A percentile compares a stretch with the other conserved stretches of the same genome.
phyloP scores from a whole-genome alignment of 2,888 invertebrate genomes.

The Dicycla oo region DNA sequence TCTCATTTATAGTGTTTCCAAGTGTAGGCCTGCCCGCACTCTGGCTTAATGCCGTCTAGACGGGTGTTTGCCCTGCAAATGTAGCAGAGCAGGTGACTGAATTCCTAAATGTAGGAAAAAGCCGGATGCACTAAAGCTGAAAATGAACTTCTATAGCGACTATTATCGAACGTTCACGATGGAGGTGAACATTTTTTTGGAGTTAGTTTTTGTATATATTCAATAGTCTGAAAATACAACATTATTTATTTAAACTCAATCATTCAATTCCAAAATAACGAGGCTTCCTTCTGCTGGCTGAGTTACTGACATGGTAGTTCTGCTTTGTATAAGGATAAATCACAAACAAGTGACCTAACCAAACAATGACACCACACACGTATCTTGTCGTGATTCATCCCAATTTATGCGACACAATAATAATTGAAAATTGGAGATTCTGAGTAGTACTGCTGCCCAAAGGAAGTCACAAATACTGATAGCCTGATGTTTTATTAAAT shows the following conservation, averaged over 20 bases:
- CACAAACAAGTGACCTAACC: slow-evolving; percentile 36
- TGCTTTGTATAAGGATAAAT: slow-evolving; percentile 17
- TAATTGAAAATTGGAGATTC: slow-evolving; percentile 48
- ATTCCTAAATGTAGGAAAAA: slow-evolving; percentile 70
- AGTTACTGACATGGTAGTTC: slow-evolving; percentile 11
- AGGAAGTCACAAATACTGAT: slow-evolving; percentile 39
- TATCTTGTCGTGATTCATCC: slow-evolving; percentile 40
- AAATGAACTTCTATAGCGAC: slow-evolving; percentile 41
- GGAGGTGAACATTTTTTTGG: neutral
- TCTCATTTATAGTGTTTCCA: slow-evolving; percentile 65
- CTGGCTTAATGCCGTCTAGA: slow-evolving; percentile 81
- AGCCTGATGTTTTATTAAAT: slow-evolving; percentile 37
- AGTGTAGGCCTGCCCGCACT: slow-evolving; percentile 69
- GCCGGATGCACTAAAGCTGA: slow-evolving; percentile 57
- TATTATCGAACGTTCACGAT: slow-evolving; percentile 16
- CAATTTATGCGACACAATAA: slow-evolving; percentile 43
- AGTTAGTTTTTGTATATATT: neutral
- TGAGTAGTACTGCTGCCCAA: slow-evolving; percentile 20
- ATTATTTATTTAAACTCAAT: neutral
- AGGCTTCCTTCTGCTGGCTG: neutral
- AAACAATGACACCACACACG: slow-evolving; percentile 28
- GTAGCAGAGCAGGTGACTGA: slow-evolving; percentile 79
- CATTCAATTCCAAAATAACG: neutral
- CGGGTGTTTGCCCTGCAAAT: slow-evolving; percentile 80
- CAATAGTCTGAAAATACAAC: neutral